Percentiles rank a stretch among this genome's conserved stretches.
Evolutionary conservation across 2,113 vertebrate genomes (phyloP).

Genomic region (Panthera leo): DNA sequence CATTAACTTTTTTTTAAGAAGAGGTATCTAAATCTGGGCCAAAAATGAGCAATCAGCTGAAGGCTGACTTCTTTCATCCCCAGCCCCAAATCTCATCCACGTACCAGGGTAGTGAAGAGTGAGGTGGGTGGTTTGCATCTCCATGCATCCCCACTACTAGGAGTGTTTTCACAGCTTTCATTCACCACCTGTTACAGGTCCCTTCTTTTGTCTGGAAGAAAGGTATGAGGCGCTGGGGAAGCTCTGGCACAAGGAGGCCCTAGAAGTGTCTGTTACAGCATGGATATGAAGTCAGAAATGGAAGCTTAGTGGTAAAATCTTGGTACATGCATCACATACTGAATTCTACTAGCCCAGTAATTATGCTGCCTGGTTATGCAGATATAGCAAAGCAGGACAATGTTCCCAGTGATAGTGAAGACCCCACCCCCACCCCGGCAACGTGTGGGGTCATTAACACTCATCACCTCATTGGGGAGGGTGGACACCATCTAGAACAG

Average conservation of each 20-base stretch:
- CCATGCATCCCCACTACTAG: accelerated
- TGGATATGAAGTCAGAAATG: background rate
- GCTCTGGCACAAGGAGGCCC: background rate
- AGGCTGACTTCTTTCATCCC: background rate
- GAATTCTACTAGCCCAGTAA: background rate
- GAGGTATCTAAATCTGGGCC: background rate
- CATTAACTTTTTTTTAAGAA: background rate
- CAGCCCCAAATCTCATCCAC: background rate
- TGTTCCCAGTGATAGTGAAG: background rate
- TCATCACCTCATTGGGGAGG: background rate
- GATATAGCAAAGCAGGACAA: background rate
- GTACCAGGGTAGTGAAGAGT: background rate
- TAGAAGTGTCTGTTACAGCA: background rate
- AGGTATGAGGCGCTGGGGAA: background rate
- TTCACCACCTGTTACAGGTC: background rate
- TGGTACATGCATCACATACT: accelerated
- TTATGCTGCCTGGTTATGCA: no score
- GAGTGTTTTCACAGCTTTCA: background rate
- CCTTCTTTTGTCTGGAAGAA: background rate
- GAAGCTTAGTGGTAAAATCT: background rate
- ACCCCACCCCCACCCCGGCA: accelerated
- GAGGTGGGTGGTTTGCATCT: background rate
- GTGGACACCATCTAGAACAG: background rate
- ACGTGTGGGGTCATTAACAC: background rate
- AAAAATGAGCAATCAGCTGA: background rate